Base-by-base conservation (phyloP, 2,797 vertebrate genomes). In the Erethizon dorsatum region DNA sequence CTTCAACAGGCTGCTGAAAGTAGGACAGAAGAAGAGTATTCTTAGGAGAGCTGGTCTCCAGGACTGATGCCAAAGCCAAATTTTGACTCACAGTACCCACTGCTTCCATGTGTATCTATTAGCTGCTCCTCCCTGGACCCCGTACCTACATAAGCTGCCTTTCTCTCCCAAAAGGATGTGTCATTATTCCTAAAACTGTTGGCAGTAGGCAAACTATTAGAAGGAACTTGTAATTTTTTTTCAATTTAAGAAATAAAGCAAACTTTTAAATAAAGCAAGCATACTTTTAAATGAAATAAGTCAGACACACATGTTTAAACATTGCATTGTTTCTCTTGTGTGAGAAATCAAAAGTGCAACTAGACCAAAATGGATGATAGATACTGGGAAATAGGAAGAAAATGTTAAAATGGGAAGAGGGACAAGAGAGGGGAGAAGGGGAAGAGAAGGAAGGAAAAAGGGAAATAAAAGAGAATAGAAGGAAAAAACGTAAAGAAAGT, bases 241-340 rank as follows among this genome's bases (percentile, higher is more conserved):
- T 85, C 12, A 80, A 75, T 84, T 83, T 90, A 83, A 92, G 26
- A 83, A 87, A 90, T 54, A 80, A 93, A 73, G 14, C 92, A 83
- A 90, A 71, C 69, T 41, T 71, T 71, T 37, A 69, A 71, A 22
- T 71, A 71, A 71, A 73, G 20, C 20, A 73, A 73, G 37, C 20
- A 24, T 24, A 41, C 20, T 73, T 41, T 45, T 45, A 45, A 26
- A 9, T 73, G 41, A 45, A 45, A 45, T 24, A 73, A 45, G 12
- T 45, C 24, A 6, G 71, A 73, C 41, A 73, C 22, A 45, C 22
- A 45, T 45, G 41, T n/a, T n/a, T 45, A 73, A 73, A 24, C 1
- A 45, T 26, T 12, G 2, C 22, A 45, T 45, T 24, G 20, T 24
- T 73, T 73, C 37, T 45, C 41, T 71, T 41, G 10, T 67, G 15